These are phyloP conservation scores for Drosophila multiciliata DNA, from an alignment of 2,888 invertebrate species.

Conservation along the genomic window DNA sequence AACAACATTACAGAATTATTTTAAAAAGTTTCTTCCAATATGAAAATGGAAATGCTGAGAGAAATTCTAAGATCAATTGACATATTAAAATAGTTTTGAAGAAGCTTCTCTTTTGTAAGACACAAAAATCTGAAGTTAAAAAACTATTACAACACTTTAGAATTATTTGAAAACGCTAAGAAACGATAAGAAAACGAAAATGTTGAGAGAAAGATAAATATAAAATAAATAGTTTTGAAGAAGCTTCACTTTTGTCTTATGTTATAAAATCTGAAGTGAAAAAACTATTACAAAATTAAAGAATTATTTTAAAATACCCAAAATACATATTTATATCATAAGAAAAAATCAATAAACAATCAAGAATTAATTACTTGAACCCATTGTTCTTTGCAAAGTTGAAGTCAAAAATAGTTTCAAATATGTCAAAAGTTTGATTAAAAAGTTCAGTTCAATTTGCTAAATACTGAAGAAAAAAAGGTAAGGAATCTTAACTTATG, in stretches of 20 bases:
- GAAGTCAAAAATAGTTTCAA: neutral
- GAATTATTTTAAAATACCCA: neutral
- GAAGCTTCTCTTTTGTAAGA: no score
- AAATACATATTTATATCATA: neutral
- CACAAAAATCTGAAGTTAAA: no score
- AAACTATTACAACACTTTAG: no score
- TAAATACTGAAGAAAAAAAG: neutral
- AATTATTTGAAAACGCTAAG: no score
- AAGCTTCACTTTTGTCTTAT: no score
- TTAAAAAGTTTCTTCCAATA: neutral
- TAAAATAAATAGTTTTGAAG: neutral
- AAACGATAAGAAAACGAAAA: neutral
- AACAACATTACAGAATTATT: neutral
- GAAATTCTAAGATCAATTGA: neutral
- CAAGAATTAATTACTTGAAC: neutral
- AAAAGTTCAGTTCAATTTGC: neutral
- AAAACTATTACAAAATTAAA: no score
- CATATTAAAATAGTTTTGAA: neutral
- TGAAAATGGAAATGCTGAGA: neutral
- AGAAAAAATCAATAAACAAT: neutral
- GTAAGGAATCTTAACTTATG: neutral
- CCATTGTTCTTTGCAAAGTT: neutral
- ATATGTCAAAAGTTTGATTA: neutral
- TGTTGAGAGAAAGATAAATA: neutral
- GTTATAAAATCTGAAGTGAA: no score